Evolutionary conservation across 1,140 invertebrate genomes (phyloP), one percentile per base, ranked within the genome.

Genomic region (Lethocerus indicus): DNA sequence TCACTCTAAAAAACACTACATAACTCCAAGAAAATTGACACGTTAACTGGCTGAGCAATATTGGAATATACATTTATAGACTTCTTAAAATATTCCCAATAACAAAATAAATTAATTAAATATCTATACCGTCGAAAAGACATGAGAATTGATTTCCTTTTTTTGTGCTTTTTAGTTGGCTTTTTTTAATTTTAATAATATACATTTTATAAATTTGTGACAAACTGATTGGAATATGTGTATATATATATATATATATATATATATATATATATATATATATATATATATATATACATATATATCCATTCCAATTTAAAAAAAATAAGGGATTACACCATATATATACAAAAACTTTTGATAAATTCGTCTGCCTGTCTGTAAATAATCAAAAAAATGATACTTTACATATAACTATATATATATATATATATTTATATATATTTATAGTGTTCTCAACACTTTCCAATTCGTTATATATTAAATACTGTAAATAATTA

Each of bases 11-110:
- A 28, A 47, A 24, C 32, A 35, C 45, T 35, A 47, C 45, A 47
- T 47, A 52, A 52, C 51, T 52, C 45, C 46, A 52, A 52, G 20
- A 32, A 48, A 52, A 52, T 52, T 52, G 51, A 52, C 51, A 48
- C 37, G 51, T 52, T 52, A 52, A 47, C 36, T 51, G 50, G 36
- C 51, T 52, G 51, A 52, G 51, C 51, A 52, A 52, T 48, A 48
- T 43, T 35, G 41, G 44, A 51, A 47, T 39, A 28, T 45, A 51
- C 43, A 51, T 24, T 16, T 16, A 39, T 47, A 47, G 37, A 47
- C 24, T 25, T 20, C 43, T 27, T 28, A 49, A 49, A 49, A 35
- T 26, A 29, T 49, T 27, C 24, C 37, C 45, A 28, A 49, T 49
- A 42, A 49, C 48, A 49, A 49, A 49, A 49, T 49, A 49, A 49